phyloP scores from a whole-genome alignment of 2,113 vertebrate genomes.

The Cebidichthys violaceus region DNA sequence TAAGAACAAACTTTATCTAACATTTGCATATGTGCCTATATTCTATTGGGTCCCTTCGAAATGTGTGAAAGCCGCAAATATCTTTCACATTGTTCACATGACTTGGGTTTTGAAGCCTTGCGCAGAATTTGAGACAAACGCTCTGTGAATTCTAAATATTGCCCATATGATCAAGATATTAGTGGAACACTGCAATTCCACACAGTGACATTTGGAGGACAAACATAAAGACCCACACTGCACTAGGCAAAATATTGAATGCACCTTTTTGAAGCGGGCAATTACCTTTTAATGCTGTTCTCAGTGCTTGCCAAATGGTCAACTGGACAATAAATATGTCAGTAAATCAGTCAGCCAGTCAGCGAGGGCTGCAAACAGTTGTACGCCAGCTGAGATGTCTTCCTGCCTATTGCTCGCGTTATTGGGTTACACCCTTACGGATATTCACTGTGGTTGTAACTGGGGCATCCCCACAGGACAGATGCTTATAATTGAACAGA shows the following conservation, averaged over 20 bases:
- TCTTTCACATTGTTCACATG: background rate
- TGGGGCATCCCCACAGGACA: constrained; percentile 71
- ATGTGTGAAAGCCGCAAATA: background rate
- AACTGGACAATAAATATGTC: constrained; percentile 29
- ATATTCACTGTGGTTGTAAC: constrained; percentile 56
- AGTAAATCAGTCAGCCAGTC: constrained; percentile 30
- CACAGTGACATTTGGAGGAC: background rate
- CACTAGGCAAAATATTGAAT: constrained; percentile 39
- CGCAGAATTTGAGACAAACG: background rate
- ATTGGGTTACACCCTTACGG: constrained; percentile 32
- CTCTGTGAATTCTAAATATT: background rate
- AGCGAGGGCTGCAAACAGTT: constrained; percentile 5
- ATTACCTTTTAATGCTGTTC: constrained; percentile 32
- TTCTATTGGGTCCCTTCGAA: background rate
- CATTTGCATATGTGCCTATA: background rate
- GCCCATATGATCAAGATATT: constrained; percentile 13
- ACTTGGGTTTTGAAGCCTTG: background rate
- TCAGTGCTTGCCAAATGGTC: constrained; percentile 24
- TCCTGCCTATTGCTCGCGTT: constrained; percentile 32
- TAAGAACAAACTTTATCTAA: constrained; percentile 74
- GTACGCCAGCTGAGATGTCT: constrained; percentile 27
- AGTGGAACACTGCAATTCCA: background rate
- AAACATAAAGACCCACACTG: background rate
- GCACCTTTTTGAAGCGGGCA: constrained; percentile 61
- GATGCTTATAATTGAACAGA: constrained; percentile 58